Conservation (phyloP, 2,888 invertebrate species). For the Pandemis corylana region DNA sequence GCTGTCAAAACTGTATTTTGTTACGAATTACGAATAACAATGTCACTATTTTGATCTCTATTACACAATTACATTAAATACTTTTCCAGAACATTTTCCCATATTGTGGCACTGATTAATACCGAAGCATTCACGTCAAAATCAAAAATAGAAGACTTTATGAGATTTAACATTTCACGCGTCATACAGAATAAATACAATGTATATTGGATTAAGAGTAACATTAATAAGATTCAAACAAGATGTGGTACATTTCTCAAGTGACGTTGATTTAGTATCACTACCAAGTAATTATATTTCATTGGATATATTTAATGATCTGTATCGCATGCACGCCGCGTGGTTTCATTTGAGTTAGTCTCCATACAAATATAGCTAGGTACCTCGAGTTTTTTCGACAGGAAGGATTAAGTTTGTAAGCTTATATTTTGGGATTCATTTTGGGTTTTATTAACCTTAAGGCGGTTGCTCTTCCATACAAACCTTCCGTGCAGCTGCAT, state of each 20-base stretch:
- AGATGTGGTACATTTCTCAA: constrained; percentile 37
- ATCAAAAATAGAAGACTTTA: not conserved
- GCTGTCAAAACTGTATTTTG: not conserved
- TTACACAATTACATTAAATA: too few relatives aligned
- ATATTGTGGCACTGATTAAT: not conserved
- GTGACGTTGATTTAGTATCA: constrained; percentile 39
- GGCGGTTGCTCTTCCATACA: too few relatives aligned
- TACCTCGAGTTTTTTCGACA: too few relatives aligned
- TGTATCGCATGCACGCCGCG: constrained; percentile 9
- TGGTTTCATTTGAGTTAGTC: constrained; percentile 21
- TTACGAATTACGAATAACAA: too few relatives aligned
- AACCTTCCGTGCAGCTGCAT: too few relatives aligned
- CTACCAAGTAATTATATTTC: constrained; percentile 34
- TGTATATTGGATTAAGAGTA: constrained; percentile 35
- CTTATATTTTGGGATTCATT: too few relatives aligned
- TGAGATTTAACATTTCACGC: not conserved
- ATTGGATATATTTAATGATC: constrained; percentile 39
- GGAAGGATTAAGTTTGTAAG: too few relatives aligned
- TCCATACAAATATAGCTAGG: constrained; percentile 6
- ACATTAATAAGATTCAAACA: constrained; percentile 40
- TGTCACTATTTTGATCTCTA: too few relatives aligned
- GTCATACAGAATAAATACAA: constrained; percentile 30
- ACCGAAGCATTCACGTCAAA: not conserved
- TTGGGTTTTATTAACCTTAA: too few relatives aligned
- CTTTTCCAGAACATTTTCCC: not conserved